phyloP scores from a whole-genome alignment of 2,888 invertebrate genomes.

The Syrista parreyssii region DNA sequence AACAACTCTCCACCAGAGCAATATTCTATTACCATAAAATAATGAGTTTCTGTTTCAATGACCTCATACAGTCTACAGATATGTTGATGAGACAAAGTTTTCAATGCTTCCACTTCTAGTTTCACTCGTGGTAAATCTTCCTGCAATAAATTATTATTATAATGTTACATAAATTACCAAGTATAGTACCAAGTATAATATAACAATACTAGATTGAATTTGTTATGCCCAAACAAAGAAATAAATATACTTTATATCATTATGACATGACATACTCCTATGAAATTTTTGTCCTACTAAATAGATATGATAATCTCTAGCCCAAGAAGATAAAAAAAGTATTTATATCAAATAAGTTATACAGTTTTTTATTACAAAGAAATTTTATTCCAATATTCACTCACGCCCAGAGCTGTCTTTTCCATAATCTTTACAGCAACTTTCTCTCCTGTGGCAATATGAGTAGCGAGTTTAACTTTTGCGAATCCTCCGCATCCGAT shows the following conservation, averaged over 20 bases:
- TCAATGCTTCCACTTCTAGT: constrained; percentile 80
- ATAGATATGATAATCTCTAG: not conserved
- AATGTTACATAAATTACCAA: not conserved
- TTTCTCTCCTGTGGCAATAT: constrained; percentile 81
- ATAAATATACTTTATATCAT: not conserved
- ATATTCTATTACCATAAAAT: constrained; percentile 84
- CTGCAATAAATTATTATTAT: constrained; percentile 57
- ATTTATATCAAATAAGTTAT: not conserved
- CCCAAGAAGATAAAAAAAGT: not conserved
- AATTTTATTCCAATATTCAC: constrained; percentile 34
- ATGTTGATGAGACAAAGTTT: constrained; percentile 76
- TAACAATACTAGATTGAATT: not conserved
- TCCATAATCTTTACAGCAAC: constrained; percentile 88
- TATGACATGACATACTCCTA: not conserved
- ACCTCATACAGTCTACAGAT: constrained; percentile 84
- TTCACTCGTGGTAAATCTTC: constrained; percentile 79
- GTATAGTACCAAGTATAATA: not conserved
- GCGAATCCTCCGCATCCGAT: constrained; percentile 84
- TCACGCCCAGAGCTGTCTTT: constrained; percentile 76
- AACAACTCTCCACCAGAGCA: constrained; percentile 87
- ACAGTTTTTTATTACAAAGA: not conserved
- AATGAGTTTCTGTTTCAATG: constrained; percentile 79
- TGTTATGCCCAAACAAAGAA: not conserved
- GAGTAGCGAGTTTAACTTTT: constrained; percentile 83
- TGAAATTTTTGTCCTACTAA: not conserved